Base-by-base conservation (phyloP, 2,797 vertebrate species). In the Sebastes dallii region DNA sequence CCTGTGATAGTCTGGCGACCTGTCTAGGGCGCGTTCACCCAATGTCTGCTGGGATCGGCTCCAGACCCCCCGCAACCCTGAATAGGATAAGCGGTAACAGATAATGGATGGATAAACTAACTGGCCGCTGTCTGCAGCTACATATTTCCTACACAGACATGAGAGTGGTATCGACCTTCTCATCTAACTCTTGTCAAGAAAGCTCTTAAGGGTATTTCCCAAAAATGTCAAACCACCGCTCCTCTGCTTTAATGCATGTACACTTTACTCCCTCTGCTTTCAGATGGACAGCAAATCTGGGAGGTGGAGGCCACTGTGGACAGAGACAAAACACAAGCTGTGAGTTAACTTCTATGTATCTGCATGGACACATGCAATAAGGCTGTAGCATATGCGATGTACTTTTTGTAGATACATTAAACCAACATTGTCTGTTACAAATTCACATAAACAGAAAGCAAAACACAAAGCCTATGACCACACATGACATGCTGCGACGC, bases 251-350 rank as follows among this genome's bases (percentile, higher is more conserved):
- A 52, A 76, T 25, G 3, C 20, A 10, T 12, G 20, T 65, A 2
- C 4, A 46, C 22, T 82, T 8, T 29, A 4, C 50, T 75, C 2
- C 8, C 8, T 78, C 39, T 86, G 11, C 24, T 86, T 92, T 75
- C 80, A 99, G 98, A 97, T 90, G 98, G 97, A 11, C 95, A 97
- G 88, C 97, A 99, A 73, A 96, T 99, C 89, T 99, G 98, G 98
- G 98, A 99, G 89, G 96, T 96, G 85, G 98, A 99, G 70, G 98
- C 98, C 3, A 97, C 95, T 0, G 97, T 99, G 89, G 97, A 99
- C 93, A 96, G 97, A 92, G 97, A 98, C 86, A 99, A 98, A 94
- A 98, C 98, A 91, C 97, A 98, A 85, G 90, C 97, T 79, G 98
- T 99, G 93, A 97, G 98, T 96, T 84, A 4, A 36, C 8, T 12